Conservation (phyloP, 2,888 invertebrate genomes). For the Clunio marinus region DNA sequence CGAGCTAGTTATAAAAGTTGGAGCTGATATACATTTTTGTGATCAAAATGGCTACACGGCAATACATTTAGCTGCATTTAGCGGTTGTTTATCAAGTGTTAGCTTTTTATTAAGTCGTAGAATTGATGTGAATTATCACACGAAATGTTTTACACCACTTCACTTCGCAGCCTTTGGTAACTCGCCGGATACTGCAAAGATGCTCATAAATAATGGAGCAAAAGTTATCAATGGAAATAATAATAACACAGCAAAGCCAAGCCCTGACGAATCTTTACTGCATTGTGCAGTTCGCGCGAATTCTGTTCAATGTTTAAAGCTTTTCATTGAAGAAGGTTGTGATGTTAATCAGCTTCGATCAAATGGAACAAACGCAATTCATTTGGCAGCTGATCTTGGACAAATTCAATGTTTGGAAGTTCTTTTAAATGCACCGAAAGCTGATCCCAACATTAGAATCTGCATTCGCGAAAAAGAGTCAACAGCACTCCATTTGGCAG, state of each 20-base stretch:
- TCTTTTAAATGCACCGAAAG: slow-evolving; percentile 67
- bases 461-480: slow-evolving; percentile 68
- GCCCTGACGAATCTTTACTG: slow-evolving; percentile 71
- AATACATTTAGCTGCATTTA: slow-evolving; percentile 72
- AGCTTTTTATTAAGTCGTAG: slow-evolving; percentile 65
- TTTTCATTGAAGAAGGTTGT: slow-evolving; percentile 71
- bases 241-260: slow-evolving; percentile 42
- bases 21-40: slow-evolving; percentile 65
- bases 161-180: slow-evolving; percentile 90
- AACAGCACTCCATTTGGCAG: slow-evolving; percentile 78
- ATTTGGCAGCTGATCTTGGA: slow-evolving; percentile 75
- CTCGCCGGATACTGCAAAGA: slow-evolving; percentile 71
- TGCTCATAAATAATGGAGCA: slow-evolving; percentile 69
- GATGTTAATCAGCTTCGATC: slow-evolving; percentile 71
- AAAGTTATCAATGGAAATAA: slow-evolving; percentile 64
- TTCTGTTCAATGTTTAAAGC: slow-evolving; percentile 70
- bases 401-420: slow-evolving; percentile 70
- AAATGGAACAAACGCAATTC: slow-evolving; percentile 73
- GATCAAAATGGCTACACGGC: slow-evolving; percentile 72
- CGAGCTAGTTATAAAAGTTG: slow-evolving; percentile 59
- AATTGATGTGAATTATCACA: slow-evolving; percentile 64
- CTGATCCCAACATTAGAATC: slow-evolving; percentile 66
- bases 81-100: slow-evolving; percentile 69
- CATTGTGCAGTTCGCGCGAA: slow-evolving; percentile 84
- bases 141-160: slow-evolving; percentile 72